These are phyloP conservation scores for Poecilia latipinna DNA, from an alignment of 2,113 vertebrate species.

Conservation along the genomic window DNA sequence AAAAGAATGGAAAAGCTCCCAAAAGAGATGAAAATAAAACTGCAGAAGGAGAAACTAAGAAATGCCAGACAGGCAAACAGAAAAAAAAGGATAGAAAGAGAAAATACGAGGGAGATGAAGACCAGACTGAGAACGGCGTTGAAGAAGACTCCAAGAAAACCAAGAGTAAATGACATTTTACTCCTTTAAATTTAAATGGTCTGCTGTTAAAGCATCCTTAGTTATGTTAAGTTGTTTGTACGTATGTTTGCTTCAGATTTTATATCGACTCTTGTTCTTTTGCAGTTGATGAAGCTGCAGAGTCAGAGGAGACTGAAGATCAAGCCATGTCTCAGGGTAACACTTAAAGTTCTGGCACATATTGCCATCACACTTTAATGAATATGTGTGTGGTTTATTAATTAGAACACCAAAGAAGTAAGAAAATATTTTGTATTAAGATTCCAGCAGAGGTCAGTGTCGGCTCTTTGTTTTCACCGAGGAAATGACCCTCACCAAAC, in stretches of 20 bases:
- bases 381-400: background rate
- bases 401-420: background rate
- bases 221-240: background rate
- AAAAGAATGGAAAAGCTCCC: conserved; percentile 81
- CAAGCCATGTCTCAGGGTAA: conserved; percentile 66
- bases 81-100: conserved; percentile 67
- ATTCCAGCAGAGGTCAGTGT: conserved; percentile 61
- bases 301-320: conserved; percentile 54
- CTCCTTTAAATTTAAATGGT: background rate
- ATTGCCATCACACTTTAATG: background rate
- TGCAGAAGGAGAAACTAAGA: conserved; percentile 42
- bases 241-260: background rate
- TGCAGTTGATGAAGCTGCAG: conserved; percentile 37
- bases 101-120: conserved; percentile 48
- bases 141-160: conserved; percentile 45
- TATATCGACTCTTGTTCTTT: background rate
- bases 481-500: background rate
- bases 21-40: conserved; percentile 66
- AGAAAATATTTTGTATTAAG: background rate
- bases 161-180: conserved; percentile 68
- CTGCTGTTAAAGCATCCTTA: background rate
- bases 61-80: conserved; percentile 28
- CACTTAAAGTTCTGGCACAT: background rate
- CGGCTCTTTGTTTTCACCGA: background rate
- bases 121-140: background rate